A percentile compares a stretch with the other conserved stretches of the same genome.
phyloP scores from a whole-genome alignment of 2,113 vertebrate genomes.

The Cheilinus undulatus region DNA sequence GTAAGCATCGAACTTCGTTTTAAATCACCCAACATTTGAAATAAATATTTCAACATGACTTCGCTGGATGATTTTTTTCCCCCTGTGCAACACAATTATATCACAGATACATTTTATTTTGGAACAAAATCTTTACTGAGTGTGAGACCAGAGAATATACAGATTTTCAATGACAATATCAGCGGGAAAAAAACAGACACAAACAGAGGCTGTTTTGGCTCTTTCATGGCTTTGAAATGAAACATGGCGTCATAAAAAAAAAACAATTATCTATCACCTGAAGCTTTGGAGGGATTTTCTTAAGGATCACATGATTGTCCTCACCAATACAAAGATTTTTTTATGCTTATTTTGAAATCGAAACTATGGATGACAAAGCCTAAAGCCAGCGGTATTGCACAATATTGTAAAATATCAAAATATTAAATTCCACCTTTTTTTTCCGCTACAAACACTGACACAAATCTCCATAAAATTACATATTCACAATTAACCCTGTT shows the following conservation, averaged over 20 bases:
- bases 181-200: conserved; percentile 75
- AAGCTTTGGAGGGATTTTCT: conserved; percentile 20
- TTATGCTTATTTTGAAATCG: conserved; percentile 22
- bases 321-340: conserved; percentile 46
- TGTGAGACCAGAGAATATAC: conserved; percentile 79
- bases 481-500: conserved; percentile 57
- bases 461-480: conserved; percentile 67
- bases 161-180: conserved; percentile 83
- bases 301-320: conserved; percentile 70
- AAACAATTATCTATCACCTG: conserved; percentile 46
- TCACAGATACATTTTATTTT: conserved; percentile 38
- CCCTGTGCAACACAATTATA: conserved; percentile 16
- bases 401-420: conserved; percentile 69
- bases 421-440: conserved; percentile 64
- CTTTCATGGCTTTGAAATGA: conserved; percentile 69
- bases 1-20: too few relatives aligned
- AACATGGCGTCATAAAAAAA: conserved; percentile 59
- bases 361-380: conserved; percentile 25
- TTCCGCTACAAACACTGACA: conserved; percentile 65
- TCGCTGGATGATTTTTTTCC: neutral
- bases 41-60: conserved; percentile 3
- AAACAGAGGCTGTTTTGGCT: conserved; percentile 66
- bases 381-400: conserved; percentile 72
- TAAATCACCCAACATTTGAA: too few relatives aligned
- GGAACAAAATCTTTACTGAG: conserved; percentile 61